Percentiles rank a stretch among this genome's conserved stretches.
Evolutionary conservation across 2,888 invertebrate species (phyloP).

Genomic region (Phragmatobia fuliginosa): DNA sequence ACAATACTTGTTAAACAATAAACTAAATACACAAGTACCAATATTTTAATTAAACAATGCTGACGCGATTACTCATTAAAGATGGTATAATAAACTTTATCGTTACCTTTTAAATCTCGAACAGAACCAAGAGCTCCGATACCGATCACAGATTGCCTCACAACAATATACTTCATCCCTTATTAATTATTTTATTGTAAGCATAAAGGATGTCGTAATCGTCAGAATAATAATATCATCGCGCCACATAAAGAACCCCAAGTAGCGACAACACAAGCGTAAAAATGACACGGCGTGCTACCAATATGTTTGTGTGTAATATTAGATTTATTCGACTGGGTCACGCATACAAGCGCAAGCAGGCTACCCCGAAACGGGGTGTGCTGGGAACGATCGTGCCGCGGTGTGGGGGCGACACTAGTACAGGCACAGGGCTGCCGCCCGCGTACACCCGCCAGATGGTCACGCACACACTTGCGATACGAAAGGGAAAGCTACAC

Average conservation of each 20-base stretch:
- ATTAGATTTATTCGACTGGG: constrained; percentile 86
- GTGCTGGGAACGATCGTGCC: constrained; percentile 49
- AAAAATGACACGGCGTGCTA: constrained; percentile 84
- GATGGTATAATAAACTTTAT: constrained; percentile 74
- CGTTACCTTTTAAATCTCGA: constrained; percentile 75
- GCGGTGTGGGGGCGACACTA: constrained; percentile 76
- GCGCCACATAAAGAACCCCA: constrained; percentile 84
- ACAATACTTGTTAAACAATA: constrained; percentile 49
- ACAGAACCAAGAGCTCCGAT: constrained; percentile 78
- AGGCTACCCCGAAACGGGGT: constrained; percentile 78
- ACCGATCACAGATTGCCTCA: constrained; percentile 79
- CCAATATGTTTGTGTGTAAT: constrained; percentile 86
- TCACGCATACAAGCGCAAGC: constrained; percentile 75
- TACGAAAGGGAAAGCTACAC: constrained; percentile 85
- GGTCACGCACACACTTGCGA: constrained; percentile 76
- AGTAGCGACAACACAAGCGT: constrained; percentile 85
- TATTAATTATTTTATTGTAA: constrained; percentile 87
- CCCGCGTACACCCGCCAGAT: constrained; percentile 78
- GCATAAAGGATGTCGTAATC: constrained; percentile 86
- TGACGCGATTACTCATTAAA: constrained; percentile 60
- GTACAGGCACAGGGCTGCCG: constrained; percentile 69
- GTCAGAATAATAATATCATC: constrained; percentile 86
- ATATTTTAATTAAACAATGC: constrained; percentile 63
- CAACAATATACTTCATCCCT: constrained; percentile 85
- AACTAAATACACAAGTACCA: constrained; percentile 49